Percentiles rank a stretch among this genome's conserved stretches.
Conservation (phyloP, 1,140 invertebrate species). For the Brachionus sp. region DNA sequence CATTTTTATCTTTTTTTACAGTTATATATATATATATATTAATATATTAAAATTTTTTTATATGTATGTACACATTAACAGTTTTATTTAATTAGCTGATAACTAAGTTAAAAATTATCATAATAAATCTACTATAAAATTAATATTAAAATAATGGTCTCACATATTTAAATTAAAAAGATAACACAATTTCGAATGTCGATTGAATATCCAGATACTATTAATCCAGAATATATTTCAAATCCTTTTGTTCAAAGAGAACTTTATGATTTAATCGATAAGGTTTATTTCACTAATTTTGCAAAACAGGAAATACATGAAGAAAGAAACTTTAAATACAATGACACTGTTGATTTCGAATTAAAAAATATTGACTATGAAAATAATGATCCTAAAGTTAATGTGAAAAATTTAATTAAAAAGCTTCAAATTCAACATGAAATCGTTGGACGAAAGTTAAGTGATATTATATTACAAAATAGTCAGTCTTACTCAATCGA, state of each 20-base stretch:
- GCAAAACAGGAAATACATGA: background rate
- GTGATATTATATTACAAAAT: conserved; percentile 19
- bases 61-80: no score
- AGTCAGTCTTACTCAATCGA: conserved; percentile 10
- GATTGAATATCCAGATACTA: background rate
- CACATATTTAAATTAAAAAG: background rate
- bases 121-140: no score
- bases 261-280: conserved; percentile 31
- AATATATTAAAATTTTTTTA: no score
- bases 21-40: no score
- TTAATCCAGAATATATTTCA: background rate
- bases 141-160: no score
- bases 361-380: background rate
- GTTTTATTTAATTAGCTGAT: no score
- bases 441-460: background rate
- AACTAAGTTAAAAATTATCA: no score
- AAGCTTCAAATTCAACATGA: background rate
- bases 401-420: background rate
- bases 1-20: no score
- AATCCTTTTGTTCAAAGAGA: conserved; percentile 39
- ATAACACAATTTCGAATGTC: background rate
- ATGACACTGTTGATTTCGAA: conserved; percentile 20
- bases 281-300: conserved; percentile 20
- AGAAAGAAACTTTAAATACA: background rate
- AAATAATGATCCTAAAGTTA: background rate